These are phyloP conservation scores for Luidia sarsii DNA, from an alignment of 53 echinoderm and acorn worm genomes.

Conservation along the genomic window DNA sequence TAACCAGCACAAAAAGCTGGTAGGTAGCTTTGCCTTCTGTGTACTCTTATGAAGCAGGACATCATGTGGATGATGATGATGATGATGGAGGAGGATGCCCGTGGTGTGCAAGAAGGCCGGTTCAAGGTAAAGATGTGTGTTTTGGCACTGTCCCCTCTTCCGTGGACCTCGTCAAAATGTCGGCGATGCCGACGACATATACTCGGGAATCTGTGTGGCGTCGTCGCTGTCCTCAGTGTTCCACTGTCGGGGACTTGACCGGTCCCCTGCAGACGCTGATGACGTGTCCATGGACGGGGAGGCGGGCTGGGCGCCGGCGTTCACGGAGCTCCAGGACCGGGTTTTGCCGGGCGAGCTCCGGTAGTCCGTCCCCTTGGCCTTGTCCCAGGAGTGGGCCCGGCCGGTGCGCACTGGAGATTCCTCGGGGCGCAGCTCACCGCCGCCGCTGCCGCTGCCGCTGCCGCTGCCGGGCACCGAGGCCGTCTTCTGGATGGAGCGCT, in stretches of 20 bases:
- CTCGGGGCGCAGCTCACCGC: slow-evolving; percentile 15
- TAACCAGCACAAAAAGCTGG: no score
- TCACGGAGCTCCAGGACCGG: slow-evolving; percentile 6
- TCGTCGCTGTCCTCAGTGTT: slow-evolving; percentile 22
- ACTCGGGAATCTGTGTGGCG: slow-evolving; percentile 9
- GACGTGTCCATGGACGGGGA: background rate
- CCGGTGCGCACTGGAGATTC: slow-evolving; percentile 6
- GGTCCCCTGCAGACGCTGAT: background rate
- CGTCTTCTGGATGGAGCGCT: slow-evolving; percentile 65
- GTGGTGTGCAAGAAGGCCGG: no score
- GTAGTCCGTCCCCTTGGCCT: slow-evolving; percentile 6
- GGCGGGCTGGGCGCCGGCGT: background rate
- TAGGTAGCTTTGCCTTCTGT: no score
- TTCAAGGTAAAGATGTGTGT: no score
- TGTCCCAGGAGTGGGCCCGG: slow-evolving; percentile 38
- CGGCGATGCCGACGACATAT: slow-evolving; percentile 13
- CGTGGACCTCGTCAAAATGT: no score
- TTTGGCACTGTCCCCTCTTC: no score
- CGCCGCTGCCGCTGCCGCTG: no score
- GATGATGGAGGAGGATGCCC: no score
- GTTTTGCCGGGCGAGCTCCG: background rate
- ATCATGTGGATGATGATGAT: no score
- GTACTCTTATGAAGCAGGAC: no score
- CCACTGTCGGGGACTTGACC: background rate
- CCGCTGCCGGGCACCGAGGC: no score